Conservation (phyloP, 35 echinoderm and acorn worm genomes). For the Eucidaris tribuloides region DNA sequence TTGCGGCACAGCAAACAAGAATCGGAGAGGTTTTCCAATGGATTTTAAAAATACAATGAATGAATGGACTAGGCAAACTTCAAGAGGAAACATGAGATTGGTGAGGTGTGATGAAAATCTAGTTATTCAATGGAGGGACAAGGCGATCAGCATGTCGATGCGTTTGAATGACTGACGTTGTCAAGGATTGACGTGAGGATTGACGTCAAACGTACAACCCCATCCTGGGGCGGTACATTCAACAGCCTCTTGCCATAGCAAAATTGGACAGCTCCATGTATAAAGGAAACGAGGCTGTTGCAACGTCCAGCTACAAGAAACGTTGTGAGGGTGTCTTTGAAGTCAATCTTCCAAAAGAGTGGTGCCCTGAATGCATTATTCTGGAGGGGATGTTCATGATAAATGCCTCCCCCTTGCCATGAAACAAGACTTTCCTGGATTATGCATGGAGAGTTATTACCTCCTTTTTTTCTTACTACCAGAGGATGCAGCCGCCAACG, state of each 20-base stretch:
- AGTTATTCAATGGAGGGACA: too few relatives aligned
- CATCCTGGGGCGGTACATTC: neutral
- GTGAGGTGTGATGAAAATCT: neutral
- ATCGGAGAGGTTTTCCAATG: too few relatives aligned
- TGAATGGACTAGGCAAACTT: too few relatives aligned
- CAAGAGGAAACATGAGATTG: neutral
- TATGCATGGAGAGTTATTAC: neutral
- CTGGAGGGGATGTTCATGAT: neutral
- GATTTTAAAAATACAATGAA: too few relatives aligned
- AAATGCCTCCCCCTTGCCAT: neutral
- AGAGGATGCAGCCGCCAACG: too few relatives aligned
- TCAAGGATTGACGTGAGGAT: too few relatives aligned
- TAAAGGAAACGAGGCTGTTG: too few relatives aligned
- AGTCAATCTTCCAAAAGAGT: neutral
- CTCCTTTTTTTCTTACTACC: neutral
- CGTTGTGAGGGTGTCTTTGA: neutral
- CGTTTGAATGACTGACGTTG: too few relatives aligned
- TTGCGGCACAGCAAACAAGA: neutral
- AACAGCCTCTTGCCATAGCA: neutral
- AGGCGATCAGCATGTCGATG: too few relatives aligned
- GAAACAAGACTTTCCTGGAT: neutral
- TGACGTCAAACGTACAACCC: too few relatives aligned
- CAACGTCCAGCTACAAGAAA: neutral
- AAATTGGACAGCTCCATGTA: too few relatives aligned
- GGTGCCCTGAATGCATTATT: neutral